Base-by-base conservation (phyloP, 2,888 invertebrate species). In the Cordilura impudica region DNA sequence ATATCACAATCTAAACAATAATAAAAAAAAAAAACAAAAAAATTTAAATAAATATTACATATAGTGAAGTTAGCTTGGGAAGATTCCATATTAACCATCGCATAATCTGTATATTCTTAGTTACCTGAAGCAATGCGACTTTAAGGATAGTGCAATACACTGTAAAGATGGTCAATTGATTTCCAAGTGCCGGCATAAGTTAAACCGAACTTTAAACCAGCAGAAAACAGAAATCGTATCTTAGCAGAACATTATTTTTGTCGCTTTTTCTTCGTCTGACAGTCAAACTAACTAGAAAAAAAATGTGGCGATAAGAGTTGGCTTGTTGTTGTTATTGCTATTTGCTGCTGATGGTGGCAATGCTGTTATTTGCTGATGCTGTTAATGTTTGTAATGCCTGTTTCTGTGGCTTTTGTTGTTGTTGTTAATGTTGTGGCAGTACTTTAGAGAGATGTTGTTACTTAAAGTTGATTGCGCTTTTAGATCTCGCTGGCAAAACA, bases 401-500 rank as follows among this genome's bases (percentile, higher is more conserved):
- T 74, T 19, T 47, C 53, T 45, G 74, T 61, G n/a, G 35, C n/a
- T 61, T 45, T 53, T 75, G 60, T 29, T 63, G 60, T 53, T 73
- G 58, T 49, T 54, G 58, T 49, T 18, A 49, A 45, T 63, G 35
- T 23, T 51, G 18, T 21, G 53, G 45, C 43, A 56, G 58, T 74
- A 60, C 45, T 73, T 61, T 66, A 49, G 39, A 12, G 53, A 56
- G 31, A 56, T 66, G 70, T 51, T 54, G 35, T 66, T 54, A 66
- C 71, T 69, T 74, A 35, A 75, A 72, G 47, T 69, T 81, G 82
- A 82, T 82, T 80, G 75, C 76, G 81, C 81, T 82, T 78, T 79
- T 58, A 75, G 78, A 81, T 85, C 63, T 63, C 84, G 85, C 85
- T 85, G 85, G 85, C 84, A 83, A 85, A 88, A 87, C 89, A 89